These are phyloP conservation scores for Galerucella nymphaeae DNA, from an alignment of 2,888 invertebrate species.

Conservation along the genomic window DNA sequence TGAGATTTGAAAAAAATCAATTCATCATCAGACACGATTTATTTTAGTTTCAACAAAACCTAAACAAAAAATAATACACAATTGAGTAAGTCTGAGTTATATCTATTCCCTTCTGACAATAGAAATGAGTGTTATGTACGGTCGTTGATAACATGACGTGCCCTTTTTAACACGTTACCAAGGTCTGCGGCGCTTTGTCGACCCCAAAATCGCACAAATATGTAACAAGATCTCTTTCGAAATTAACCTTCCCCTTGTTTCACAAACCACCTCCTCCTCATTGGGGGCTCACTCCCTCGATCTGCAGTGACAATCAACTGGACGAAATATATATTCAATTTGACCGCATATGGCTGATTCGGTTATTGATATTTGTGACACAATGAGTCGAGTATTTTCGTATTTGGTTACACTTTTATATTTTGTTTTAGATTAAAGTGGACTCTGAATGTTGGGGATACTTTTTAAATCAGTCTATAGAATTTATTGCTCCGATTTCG, in stretches of 20 bases:
- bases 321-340: constrained; percentile 43
- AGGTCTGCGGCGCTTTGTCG: constrained; percentile 40
- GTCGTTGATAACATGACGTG: constrained; percentile 43
- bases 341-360: constrained; percentile 45
- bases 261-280: constrained; percentile 21
- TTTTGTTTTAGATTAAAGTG: not conserved
- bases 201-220: constrained; percentile 47
- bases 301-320: constrained; percentile 47
- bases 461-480: not conserved
- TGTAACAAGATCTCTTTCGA: constrained; percentile 49
- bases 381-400: constrained; percentile 13
- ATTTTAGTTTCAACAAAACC: not conserved
- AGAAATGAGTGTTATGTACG: constrained; percentile 32
- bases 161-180: constrained; percentile 47
- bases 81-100: not conserved
- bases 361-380: constrained; percentile 43
- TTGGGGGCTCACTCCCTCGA: constrained; percentile 36
- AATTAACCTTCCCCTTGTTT: constrained; percentile 51
- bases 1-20: no score
- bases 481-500: no score
- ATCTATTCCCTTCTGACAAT: not conserved
- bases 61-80: constrained; percentile 6
- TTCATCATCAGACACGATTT: not conserved
- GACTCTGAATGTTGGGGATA: not conserved
- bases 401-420: constrained; percentile 9